Base-by-base conservation (phyloP, 2,888 invertebrate genomes). In the Hirtodrosophila confusa region DNA sequence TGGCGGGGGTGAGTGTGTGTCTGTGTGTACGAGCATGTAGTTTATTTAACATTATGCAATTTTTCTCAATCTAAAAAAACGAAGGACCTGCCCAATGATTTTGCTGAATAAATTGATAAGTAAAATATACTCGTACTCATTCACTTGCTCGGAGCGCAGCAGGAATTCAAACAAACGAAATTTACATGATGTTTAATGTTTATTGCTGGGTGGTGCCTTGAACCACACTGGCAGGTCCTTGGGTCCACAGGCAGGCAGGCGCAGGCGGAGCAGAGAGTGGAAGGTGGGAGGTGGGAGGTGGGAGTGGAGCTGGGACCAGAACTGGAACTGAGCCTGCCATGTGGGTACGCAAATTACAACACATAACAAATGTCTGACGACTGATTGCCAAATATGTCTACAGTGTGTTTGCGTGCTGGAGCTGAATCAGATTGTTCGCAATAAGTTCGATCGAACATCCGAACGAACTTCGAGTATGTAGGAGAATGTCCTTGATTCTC, bases 331-430 rank as follows among this genome's bases (percentile, higher is more conserved):
- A 31, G 39, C 10, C 31, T 63, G 70, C 53, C 55, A 71, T 75
- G 60, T 67, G 70, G 64, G 48, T 68, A 82, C 79, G 69, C 86
- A 83, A 83, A 86, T 83, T 83, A 86, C 82, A 76, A 76, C 83
- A 85, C 79, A 87, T 78, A 75, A 82, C 79, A 83, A 83, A 83
- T 87, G 88, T 76, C 86, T 76, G 71, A 63, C 76, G 72, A 87
- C 85, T 75, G 75, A 85, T 80, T 80, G 85, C 82, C 71, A 82
- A 78, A 66, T 69, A 65, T 44, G 39, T 55, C 47, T 67, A 40
- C 23, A n/a, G 35, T 47, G 29, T 40, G 23, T 11, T 12, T 48
- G 49, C 53, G 41, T 12, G 45, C 5, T 3, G 7, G 31, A 31
- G 31, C 9, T 31, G 31, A 7, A 31, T 31, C 31, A 7, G 7